Percentiles rank a stretch among this genome's conserved stretches.
Conservation (phyloP, 2,113 vertebrate genomes). For the Protobothrops mucrosquamatus region DNA sequence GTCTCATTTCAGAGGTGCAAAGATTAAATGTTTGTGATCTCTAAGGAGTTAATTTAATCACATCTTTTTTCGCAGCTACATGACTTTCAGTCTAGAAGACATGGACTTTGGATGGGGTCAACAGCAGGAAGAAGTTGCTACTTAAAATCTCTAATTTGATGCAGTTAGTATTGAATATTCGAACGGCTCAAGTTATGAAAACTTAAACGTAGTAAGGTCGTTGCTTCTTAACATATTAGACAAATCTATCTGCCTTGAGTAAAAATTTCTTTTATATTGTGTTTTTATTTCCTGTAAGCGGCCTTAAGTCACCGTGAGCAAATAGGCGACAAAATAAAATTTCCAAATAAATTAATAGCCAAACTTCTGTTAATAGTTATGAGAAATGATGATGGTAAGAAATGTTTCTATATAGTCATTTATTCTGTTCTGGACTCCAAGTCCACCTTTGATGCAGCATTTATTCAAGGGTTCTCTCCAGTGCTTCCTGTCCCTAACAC, state of each 20-base stretch:
- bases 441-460: not conserved
- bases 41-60: conserved; percentile 14
- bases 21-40: conserved; percentile 35
- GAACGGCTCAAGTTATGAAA: not conserved
- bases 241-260: not conserved
- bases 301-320: rapidly evolving
- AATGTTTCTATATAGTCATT: not conserved
- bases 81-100: conserved; percentile 30
- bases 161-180: conserved; percentile 13
- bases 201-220: not conserved
- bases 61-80: not conserved
- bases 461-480: not conserved
- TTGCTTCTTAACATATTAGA: not conserved
- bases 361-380: not conserved
- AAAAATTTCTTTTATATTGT: not conserved
- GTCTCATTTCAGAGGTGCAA: conserved; percentile 39
- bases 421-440: not conserved
- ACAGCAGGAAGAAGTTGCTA: not conserved
- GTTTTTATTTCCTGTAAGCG: not conserved
- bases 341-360: not conserved
- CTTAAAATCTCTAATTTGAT: conserved; percentile 1
- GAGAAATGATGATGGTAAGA: not conserved
- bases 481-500: not conserved
- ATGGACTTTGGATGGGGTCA: conserved; percentile 8
- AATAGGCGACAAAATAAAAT: not conserved